A percentile compares a stretch with the other conserved stretches of the same genome.
Conservation (phyloP, 2,113 vertebrate genomes). For the Pelusios castaneus region DNA sequence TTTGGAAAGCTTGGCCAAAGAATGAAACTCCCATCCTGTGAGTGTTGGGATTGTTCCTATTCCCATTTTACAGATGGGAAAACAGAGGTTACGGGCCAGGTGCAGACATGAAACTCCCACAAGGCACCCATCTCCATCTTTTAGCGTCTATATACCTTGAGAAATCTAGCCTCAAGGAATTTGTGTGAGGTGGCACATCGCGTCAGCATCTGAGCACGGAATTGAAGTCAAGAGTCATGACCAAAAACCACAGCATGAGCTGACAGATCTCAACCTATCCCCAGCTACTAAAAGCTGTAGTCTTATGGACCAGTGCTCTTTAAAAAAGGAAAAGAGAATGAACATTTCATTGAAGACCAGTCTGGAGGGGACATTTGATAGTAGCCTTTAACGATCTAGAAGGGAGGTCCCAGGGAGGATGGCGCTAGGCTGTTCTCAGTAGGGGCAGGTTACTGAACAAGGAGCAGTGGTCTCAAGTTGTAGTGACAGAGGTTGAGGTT, state of each 20-base stretch:
- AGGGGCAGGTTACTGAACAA: too few relatives aligned
- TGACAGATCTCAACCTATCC: rapidly evolving
- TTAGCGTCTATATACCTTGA: neutral
- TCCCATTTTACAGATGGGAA: neutral
- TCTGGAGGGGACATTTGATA: neutral
- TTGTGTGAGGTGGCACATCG: neutral
- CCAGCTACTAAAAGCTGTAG: rapidly evolving
- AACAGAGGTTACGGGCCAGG: neutral
- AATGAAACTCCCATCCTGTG: neutral
- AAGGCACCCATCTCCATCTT: neutral
- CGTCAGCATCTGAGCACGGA: neutral
- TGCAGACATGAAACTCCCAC: neutral
- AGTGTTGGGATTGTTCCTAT: neutral
- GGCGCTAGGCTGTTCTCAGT: too few relatives aligned
- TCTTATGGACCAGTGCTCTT: neutral
- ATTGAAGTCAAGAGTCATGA: neutral
- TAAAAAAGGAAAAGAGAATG: neutral
- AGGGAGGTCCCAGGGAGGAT: too few relatives aligned
- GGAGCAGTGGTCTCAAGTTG: too few relatives aligned
- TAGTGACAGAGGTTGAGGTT: too few relatives aligned
- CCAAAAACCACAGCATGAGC: rapidly evolving
- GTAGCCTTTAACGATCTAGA: too few relatives aligned
- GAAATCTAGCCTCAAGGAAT: neutral
- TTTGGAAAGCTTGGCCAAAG: neutral
- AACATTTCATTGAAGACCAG: neutral